These are phyloP conservation scores for Scaptomyza parva DNA, from an alignment of 2,888 invertebrate species.

Conservation along the genomic window DNA sequence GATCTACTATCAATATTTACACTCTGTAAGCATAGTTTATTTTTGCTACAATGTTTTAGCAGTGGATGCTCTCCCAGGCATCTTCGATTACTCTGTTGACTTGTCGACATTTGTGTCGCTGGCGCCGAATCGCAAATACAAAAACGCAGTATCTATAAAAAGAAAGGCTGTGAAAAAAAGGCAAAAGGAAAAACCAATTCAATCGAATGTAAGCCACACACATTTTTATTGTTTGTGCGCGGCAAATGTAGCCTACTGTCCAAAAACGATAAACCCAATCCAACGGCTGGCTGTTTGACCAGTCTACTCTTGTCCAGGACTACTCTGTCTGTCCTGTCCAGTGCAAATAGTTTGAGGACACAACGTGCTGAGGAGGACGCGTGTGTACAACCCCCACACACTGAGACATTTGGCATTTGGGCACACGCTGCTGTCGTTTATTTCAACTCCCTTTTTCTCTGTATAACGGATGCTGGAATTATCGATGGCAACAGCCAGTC, in stretches of 20 bases:
- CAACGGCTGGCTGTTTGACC: slow-evolving; percentile 34
- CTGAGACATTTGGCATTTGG: slow-evolving; percentile 25
- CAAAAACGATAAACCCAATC: slow-evolving; percentile 62
- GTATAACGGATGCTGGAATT: slow-evolving; percentile 80
- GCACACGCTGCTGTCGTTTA: slow-evolving; percentile 72
- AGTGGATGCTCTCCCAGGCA: slow-evolving; percentile 53
- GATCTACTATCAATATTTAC: not conserved
- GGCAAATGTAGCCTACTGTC: slow-evolving; percentile 73
- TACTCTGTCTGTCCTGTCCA: slow-evolving; percentile 50
- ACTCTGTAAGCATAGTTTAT: not conserved
- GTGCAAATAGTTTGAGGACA: slow-evolving; percentile 65
- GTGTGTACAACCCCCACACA: slow-evolving; percentile 74
- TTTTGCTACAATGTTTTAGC: not conserved
- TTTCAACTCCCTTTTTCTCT: slow-evolving; percentile 76
- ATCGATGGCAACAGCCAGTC: slow-evolving; percentile 69
- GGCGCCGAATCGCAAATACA: slow-evolving; percentile 42
- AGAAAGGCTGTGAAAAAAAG: slow-evolving; percentile 60
- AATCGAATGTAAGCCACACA: slow-evolving; percentile 66
- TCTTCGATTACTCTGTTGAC: slow-evolving; percentile 69
- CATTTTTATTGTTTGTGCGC: slow-evolving; percentile 70
- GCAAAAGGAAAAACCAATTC: slow-evolving; percentile 47
- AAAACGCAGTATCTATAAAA: slow-evolving; percentile 21
- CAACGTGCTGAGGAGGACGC: slow-evolving; percentile 45
- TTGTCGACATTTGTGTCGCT: slow-evolving; percentile 58
- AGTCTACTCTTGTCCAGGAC: slow-evolving; percentile 20